Evolutionary conservation across 1,140 invertebrate genomes (phyloP).

Genomic region (Polypedilum pembai): DNA sequence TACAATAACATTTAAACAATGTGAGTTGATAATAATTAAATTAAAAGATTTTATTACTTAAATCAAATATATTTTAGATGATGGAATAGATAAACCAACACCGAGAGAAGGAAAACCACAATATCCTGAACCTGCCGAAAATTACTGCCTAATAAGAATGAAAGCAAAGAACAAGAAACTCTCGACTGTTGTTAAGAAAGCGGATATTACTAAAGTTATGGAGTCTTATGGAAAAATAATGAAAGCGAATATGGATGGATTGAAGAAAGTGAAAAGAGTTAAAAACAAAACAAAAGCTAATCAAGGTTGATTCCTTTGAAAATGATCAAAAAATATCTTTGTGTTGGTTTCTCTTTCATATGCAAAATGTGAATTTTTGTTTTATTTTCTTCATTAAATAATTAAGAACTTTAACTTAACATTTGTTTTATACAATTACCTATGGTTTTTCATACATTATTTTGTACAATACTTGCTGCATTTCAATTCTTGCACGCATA

Average conservation of each 20-base stretch:
- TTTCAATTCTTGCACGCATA: background rate
- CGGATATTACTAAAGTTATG: constrained; percentile 79
- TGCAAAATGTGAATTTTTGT: no score
- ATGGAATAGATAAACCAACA: constrained; percentile 62
- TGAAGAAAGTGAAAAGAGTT: constrained; percentile 74
- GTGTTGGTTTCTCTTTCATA: no score
- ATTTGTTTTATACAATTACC: background rate
- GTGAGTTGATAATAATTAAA: constrained; percentile 46
- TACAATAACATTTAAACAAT: constrained; percentile 60
- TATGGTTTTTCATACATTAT: background rate
- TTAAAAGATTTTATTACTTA: background rate
- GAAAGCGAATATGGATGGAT: constrained; percentile 73
- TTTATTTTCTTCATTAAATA: background rate
- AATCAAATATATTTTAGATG: constrained; percentile 50
- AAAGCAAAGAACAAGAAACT: constrained; percentile 64
- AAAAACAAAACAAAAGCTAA: constrained; percentile 63
- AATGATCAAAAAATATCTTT: background rate
- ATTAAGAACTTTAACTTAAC: background rate
- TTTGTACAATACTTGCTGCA: background rate
- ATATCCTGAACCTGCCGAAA: constrained; percentile 54
- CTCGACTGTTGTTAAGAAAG: constrained; percentile 67
- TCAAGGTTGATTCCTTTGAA: constrained; percentile 37
- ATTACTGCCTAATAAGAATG: constrained; percentile 66
- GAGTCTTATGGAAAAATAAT: constrained; percentile 71
- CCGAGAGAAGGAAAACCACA: constrained; percentile 52